These are phyloP conservation scores for Cichlasoma orientale DNA, from an alignment of 2,797 vertebrate species.

Conservation along the genomic window DNA sequence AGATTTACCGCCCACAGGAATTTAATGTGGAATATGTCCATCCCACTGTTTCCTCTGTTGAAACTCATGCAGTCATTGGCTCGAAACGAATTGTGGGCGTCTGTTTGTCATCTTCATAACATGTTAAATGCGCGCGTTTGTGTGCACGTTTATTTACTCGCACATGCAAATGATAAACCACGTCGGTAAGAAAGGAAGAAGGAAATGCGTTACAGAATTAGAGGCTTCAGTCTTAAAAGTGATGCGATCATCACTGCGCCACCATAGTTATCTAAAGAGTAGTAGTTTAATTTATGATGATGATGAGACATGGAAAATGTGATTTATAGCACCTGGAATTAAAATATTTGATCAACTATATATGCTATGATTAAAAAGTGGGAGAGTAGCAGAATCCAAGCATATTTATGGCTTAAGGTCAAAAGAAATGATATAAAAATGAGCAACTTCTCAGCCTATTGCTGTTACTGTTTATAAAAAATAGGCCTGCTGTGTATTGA, in stretches of 20 bases:
- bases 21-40: constrained; percentile 51
- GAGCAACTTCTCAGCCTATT: not conserved
- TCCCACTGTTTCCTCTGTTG: constrained; percentile 26
- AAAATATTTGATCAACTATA: not conserved
- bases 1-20: constrained; percentile 33
- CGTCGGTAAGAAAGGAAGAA: not conserved
- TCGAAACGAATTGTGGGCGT: constrained; percentile 39
- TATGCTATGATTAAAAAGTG: not conserved
- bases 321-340: not conserved
- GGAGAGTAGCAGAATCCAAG: not conserved
- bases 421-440: not conserved
- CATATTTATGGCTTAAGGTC: not conserved
- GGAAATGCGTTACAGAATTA: not conserved
- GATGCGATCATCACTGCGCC: not conserved
- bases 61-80: constrained; percentile 6
- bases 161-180: constrained; percentile 14
- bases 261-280: not conserved
- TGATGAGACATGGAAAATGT: not conserved
- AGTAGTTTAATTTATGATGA: not conserved
- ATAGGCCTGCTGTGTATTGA: not conserved
- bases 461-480: not conserved
- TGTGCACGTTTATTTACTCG: constrained; percentile 8
- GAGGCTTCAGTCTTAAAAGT: not conserved
- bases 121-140: constrained; percentile 10
- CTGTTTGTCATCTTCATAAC: constrained; percentile 30